Conservation (phyloP, 2,113 vertebrate species). For the Capreolus pygargus region DNA sequence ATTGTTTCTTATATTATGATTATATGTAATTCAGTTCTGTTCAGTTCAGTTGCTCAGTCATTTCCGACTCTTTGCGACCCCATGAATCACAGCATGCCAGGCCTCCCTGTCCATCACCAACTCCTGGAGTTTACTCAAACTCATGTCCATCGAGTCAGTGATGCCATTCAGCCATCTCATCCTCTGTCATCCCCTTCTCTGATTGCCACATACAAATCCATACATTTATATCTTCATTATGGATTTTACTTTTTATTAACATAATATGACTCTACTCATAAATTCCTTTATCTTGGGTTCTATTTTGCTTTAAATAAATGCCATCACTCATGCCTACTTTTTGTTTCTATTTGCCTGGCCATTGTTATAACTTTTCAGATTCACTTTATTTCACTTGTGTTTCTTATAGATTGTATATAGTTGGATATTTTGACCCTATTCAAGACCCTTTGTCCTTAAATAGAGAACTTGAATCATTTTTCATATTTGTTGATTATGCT, state of each 20-base stretch:
- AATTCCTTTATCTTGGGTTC: not conserved
- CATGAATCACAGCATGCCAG: no score
- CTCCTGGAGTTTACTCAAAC: no score
- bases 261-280: not conserved
- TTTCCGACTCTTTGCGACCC: no score
- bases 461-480: not conserved
- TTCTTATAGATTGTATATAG: not conserved
- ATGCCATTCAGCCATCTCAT: no score
- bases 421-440: slow-evolving; percentile 12
- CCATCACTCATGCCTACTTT: not conserved
- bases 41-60: no score
- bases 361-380: not conserved
- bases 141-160: no score
- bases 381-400: not conserved
- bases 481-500: not conserved
- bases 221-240: not conserved
- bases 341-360: not conserved
- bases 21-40: not conserved
- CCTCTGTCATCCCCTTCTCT: no score
- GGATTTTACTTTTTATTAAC: not conserved
- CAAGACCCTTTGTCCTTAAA: not conserved
- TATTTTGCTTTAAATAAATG: not conserved
- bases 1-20: not conserved
- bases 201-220: not conserved
- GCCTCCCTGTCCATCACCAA: no score